Evolutionary conservation across 2,797 vertebrate genomes (phyloP).

Genomic region (Phalloptychus januarius): DNA sequence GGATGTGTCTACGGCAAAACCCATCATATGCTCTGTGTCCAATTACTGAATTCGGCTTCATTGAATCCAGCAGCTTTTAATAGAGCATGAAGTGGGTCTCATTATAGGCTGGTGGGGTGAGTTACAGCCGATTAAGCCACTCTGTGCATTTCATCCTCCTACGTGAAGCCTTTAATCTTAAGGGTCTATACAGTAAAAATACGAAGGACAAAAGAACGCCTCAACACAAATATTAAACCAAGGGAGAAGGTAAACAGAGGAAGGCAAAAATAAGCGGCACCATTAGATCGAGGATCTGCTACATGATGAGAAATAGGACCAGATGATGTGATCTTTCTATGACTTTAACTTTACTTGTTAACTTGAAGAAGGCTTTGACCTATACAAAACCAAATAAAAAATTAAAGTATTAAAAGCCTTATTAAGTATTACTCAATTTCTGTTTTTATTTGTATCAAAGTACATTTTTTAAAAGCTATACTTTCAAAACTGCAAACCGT

Average conservation of each 20-base stretch:
- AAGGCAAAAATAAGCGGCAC: slow-evolving; percentile 5
- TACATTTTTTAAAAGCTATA: background rate
- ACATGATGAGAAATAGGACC: background rate
- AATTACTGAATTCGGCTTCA: slow-evolving; percentile 75
- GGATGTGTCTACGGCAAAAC: slow-evolving; percentile 58
- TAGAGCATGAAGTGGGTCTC: slow-evolving; percentile 78
- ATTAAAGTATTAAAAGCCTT: slow-evolving; percentile 65
- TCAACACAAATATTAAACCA: slow-evolving; percentile 35
- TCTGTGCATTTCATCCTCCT: slow-evolving; percentile 73
- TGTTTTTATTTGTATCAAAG: background rate
- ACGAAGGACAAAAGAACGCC: slow-evolving; percentile 47
- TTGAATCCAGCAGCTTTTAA: slow-evolving; percentile 79
- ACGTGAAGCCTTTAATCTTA: slow-evolving; percentile 74
- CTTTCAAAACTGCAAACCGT: background rate
- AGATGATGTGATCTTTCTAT: slow-evolving; percentile 6
- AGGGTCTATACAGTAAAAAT: slow-evolving; percentile 51
- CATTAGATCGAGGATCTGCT: background rate
- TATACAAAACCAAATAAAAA: slow-evolving; percentile 59
- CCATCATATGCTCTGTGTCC: slow-evolving; percentile 61
- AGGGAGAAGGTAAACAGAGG: slow-evolving; percentile 18
- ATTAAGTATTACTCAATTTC: slow-evolving; percentile 15
- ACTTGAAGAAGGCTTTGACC: slow-evolving; percentile 33
- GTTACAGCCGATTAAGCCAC: slow-evolving; percentile 72
- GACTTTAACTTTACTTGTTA: slow-evolving; percentile 9
- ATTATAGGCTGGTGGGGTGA: slow-evolving; percentile 74